Evolutionary conservation across 92 coral and sea anemone species (phyloP), one percentile per base, ranked within the genome.

Genomic region (Pocillopora meandrina): DNA sequence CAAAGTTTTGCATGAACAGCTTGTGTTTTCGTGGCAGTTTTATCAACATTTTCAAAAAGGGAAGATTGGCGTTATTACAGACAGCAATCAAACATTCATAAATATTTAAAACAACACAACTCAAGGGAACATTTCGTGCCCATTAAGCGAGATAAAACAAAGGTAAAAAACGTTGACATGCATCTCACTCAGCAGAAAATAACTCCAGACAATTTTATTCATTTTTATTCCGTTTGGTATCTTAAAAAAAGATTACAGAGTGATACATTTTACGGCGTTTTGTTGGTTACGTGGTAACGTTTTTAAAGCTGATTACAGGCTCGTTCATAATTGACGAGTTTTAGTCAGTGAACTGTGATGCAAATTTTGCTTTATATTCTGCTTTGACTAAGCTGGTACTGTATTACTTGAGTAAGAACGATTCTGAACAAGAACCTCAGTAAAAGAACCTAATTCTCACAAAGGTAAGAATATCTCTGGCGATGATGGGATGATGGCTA

Each of bases 81-180:
- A 65, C 10, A 35, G 64, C 61, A 73, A 83, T 83, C 71, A 83
- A 83, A 83, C 65, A 83, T 63, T 83, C 21, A 82, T 72, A 42
- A 70, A 58, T 36, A 19, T n/a, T 71, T 35, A 16, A 82, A 61
- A 16, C 36, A 10, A 72, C 33, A 19, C 84, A 80, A 55, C 76
- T 33, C 10, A 5, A 56, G 7, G 65, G 58, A 69, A 69, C 69
- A 31, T 56, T 18, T 20, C 34, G 20, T 16, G 15, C n/a, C 67
- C 33, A 56, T 80, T 34, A 79, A 33, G n/a, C 73, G 55, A 55
- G 47, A 56, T 26, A 3, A 49, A 79, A 1, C 11, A 34, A 12
- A 42, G 12, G 20, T 16, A 23, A 5, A 15, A 52, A n/a, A 1
- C 62, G 65, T 17, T 33, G 14, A 5, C 18, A 58, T 52, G 26